These are phyloP conservation scores for Ceryle rudis DNA, from an alignment of 2,797 vertebrate genomes.

Conservation along the genomic window DNA sequence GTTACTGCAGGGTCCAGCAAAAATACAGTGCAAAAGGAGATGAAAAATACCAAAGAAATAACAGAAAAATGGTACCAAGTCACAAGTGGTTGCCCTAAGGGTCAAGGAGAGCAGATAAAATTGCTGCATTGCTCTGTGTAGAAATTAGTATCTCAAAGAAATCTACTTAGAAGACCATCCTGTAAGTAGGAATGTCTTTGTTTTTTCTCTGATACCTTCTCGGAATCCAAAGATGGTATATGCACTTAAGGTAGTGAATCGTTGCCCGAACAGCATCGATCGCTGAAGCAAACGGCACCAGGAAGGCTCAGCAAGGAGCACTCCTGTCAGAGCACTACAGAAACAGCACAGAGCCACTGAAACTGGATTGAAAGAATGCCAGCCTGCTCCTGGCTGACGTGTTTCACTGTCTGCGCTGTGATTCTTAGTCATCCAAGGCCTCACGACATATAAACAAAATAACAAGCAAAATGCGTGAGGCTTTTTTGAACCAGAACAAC, in stretches of 20 bases:
- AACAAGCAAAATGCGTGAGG: not conserved
- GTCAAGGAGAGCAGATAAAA: not conserved
- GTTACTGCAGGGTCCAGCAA: not conserved
- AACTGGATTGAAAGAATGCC: not conserved
- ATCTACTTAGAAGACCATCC: not conserved
- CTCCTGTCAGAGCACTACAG: not conserved
- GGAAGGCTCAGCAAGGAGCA: not conserved
- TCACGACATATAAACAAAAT: rapidly evolving
- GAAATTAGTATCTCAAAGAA: not conserved
- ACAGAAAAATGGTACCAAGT: not conserved
- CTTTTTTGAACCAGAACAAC: not conserved
- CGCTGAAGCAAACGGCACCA: not conserved
- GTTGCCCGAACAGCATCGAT: not conserved
- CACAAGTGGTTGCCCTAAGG: not conserved
- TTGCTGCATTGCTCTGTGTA: not conserved
- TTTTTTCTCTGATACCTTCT: not conserved
- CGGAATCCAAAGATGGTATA: not conserved
- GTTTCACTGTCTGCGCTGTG: not conserved
- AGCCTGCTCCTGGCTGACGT: not conserved
- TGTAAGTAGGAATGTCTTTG: not conserved
- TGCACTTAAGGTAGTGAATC: not conserved
- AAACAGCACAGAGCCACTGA: not conserved
- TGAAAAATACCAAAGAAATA: not conserved
- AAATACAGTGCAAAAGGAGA: not conserved
- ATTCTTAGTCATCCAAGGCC: not conserved